phyloP scores from a whole-genome alignment of 2,113 vertebrate species.

The Scolopax mira region DNA sequence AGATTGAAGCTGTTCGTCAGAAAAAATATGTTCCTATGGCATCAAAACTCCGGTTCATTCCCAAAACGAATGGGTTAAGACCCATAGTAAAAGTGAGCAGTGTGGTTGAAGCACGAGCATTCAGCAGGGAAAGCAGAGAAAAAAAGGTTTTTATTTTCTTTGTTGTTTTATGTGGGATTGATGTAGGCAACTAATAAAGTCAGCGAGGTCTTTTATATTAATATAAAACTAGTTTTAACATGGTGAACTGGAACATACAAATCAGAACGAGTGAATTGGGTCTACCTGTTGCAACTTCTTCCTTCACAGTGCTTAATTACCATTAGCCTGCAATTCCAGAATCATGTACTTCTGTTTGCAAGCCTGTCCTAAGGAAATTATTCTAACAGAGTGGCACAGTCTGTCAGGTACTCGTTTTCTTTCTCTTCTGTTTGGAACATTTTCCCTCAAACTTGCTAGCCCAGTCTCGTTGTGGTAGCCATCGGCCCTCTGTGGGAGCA shows the following conservation, averaged over 20 bases:
- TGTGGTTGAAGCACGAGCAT: constrained; percentile 32
- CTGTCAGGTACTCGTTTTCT: not conserved
- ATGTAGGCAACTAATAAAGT: not conserved
- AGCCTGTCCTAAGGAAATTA: not conserved
- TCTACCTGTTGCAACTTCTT: not conserved
- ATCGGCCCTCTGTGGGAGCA: not conserved
- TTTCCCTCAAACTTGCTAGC: not conserved
- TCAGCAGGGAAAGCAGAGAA: constrained; percentile 27
- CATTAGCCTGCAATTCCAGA: not conserved
- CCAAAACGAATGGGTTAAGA: constrained; percentile 85
- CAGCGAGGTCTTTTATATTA: not conserved
- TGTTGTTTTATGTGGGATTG: not conserved
- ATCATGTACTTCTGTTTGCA: not conserved
- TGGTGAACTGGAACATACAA: not conserved
- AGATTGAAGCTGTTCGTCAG: constrained; percentile 60
- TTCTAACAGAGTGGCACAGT: not conserved
- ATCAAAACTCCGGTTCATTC: constrained; percentile 89
- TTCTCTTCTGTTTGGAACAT: not conserved
- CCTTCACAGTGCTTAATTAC: not conserved
- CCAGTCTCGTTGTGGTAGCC: not conserved
- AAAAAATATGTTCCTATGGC: constrained; percentile 47
- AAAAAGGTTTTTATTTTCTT: constrained; percentile 48
- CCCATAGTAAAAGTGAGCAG: constrained; percentile 81
- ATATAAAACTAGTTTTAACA: not conserved
- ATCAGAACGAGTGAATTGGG: not conserved